Evolutionary conservation across 2,888 invertebrate genomes (phyloP).

Genomic region (Coleophora deauratella): DNA sequence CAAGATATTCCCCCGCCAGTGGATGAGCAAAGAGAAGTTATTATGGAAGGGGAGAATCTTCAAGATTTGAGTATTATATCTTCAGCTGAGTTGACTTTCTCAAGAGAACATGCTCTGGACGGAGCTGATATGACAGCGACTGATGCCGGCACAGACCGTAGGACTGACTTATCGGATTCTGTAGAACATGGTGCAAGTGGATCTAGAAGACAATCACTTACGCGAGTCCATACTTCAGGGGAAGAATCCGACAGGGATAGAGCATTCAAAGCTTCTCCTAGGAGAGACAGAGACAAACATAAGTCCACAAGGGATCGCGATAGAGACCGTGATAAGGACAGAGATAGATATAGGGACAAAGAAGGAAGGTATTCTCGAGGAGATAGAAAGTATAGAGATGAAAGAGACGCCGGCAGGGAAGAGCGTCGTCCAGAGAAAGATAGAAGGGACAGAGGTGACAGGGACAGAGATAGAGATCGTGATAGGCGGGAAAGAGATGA

Average conservation of each 20-base stretch:
- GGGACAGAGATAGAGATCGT: constrained; percentile 11
- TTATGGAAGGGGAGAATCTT: constrained; percentile 76
- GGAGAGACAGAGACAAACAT: constrained; percentile 47
- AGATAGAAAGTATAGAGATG: constrained; percentile 47
- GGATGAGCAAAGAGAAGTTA: constrained; percentile 67
- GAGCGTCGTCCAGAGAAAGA: constrained; percentile 38
- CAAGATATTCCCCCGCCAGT: constrained; percentile 39
- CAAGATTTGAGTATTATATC: constrained; percentile 56
- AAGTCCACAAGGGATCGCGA: constrained; percentile 41
- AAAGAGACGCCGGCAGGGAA: constrained; percentile 36
- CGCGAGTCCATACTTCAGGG: constrained; percentile 49
- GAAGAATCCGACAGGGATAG: constrained; percentile 62
- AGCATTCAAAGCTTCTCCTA: constrained; percentile 46
- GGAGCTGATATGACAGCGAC: constrained; percentile 51
- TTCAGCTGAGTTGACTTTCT: constrained; percentile 40
- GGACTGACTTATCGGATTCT: constrained; percentile 43
- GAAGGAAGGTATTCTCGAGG: constrained; percentile 46
- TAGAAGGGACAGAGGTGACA: constrained; percentile 16
- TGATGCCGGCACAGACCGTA: constrained; percentile 34
- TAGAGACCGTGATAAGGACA: constrained; percentile 22
- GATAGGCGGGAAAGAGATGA: constrained; percentile 45
- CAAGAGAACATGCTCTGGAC: constrained; percentile 67
- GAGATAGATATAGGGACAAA: constrained; percentile 21
- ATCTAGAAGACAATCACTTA: constrained; percentile 44
- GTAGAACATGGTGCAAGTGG: constrained; percentile 38